A percentile compares a stretch with the other conserved stretches of the same genome.
Conservation (phyloP, 2,888 invertebrate species). For the Creontiades dilutus region DNA sequence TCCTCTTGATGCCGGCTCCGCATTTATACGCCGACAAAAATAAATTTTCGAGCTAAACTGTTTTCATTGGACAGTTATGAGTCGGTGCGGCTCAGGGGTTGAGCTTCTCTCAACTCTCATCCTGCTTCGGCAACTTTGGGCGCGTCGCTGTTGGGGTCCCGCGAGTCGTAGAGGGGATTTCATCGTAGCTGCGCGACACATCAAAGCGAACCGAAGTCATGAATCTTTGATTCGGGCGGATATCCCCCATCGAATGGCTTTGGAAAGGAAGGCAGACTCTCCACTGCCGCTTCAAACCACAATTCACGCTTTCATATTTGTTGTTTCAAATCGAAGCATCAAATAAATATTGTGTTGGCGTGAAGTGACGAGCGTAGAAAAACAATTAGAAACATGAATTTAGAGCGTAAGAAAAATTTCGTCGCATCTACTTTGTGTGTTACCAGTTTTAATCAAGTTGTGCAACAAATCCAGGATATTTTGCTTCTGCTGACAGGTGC, state of each 20-base stretch:
- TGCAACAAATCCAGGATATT: too few species aligned
- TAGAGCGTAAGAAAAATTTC: too few species aligned
- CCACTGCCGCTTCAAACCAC: background rate
- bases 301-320: background rate
- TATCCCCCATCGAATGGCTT: constrained; percentile 21
- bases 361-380: too few species aligned
- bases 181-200: background rate
- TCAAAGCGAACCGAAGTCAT: constrained; percentile 33
- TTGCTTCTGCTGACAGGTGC: too few species aligned
- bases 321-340: too few species aligned
- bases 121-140: background rate
- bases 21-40: background rate
- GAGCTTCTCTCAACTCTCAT: background rate
- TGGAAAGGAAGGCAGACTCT: background rate
- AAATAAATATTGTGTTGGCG: too few species aligned
- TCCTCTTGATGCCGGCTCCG: background rate
- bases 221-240: constrained; percentile 32
- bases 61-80: constrained; percentile 44
- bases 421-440: too few species aligned
- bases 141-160: background rate
- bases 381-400: too few species aligned
- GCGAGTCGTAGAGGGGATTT: background rate
- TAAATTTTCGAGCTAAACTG: constrained; percentile 33
- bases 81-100: background rate
- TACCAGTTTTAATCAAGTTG: too few species aligned